Base-by-base conservation (phyloP, 2,888 invertebrate genomes). In the Brenthis daphne region DNA sequence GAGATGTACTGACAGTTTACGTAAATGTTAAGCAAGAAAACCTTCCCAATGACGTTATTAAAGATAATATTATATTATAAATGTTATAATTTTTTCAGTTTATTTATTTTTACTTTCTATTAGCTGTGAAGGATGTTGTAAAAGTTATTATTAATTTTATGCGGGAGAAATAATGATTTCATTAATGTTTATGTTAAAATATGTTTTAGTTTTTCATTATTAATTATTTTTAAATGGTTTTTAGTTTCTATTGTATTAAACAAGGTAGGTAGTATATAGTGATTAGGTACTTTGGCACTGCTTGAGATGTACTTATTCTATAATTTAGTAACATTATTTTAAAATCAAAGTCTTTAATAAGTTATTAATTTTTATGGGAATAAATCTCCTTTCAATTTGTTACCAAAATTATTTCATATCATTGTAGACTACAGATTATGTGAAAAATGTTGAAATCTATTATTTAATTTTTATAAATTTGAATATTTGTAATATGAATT, bases 1-100 rank as follows among this genome's bases (percentile, higher is more conserved):
- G 92, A 92, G 56, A 79, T 92, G 72, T 92, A 92, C 79, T 91
- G 86, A 89, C 82, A 24, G 71, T 57, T 37, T 13, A 64, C 24
- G 13, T 37, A n/a, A 47, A 11, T 8, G 11, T 11, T 43, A 53
- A 29, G 24, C 16, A n/a, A 60, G 5, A 4, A 47, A 24, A 8
- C 11, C 11, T 43, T 11, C 37, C 14, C 13, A n/a, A 47, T 43
- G 47, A 20, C 13, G 20, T 14, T 48, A 20, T 24, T 58, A 47
- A 47, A 24, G 24, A 24, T 24, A 6, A 58, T 57, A 47, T 24
- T 29, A 58, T 57, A 47, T 24, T 29, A 55, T 14, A 55, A 55
- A 24, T 55, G 12, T 29, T 55, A 29, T 8, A 14, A 24, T 20
- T 54, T 54, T 20, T 33, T 11, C 11, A 43, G 8, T 11, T 43